Percentiles rank a stretch among this genome's conserved stretches.
These are phyloP conservation scores for Scatophagus argus DNA, from an alignment of 2,113 vertebrate species.

Conservation along the genomic window DNA sequence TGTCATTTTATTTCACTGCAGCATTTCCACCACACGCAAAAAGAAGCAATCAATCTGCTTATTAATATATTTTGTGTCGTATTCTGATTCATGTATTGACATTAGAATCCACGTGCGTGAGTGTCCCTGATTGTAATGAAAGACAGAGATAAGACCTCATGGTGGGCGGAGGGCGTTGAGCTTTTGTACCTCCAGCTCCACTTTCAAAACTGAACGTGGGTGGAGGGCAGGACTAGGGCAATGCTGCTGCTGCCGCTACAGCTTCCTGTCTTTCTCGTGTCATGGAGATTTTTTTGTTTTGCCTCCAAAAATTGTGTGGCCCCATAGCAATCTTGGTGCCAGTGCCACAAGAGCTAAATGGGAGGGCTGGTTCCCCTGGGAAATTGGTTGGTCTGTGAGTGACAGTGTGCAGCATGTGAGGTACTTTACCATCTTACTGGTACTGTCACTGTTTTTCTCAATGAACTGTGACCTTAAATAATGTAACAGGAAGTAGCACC, in stretches of 20 bases:
- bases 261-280: constrained; percentile 68
- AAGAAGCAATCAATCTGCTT: constrained; percentile 18
- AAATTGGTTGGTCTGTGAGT: constrained; percentile 26
- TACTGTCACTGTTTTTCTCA: constrained; percentile 77
- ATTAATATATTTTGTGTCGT: constrained; percentile 35
- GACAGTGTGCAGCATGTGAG: constrained; percentile 16
- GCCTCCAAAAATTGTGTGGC: constrained; percentile 38
- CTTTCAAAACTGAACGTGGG: constrained; percentile 58
- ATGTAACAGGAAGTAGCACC: constrained; percentile 65
- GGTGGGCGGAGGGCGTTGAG: constrained; percentile 58
- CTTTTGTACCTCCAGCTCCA: constrained; percentile 56
- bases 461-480: constrained; percentile 72
- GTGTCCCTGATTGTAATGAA: constrained; percentile 26
- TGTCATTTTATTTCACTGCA: constrained; percentile 30
- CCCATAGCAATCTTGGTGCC: constrained; percentile 44
- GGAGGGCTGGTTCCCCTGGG: constrained; percentile 55
- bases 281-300: constrained; percentile 55
- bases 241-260: constrained; percentile 42
- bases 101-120: constrained; percentile 14
- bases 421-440: constrained; percentile 62
- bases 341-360: constrained; percentile 44
- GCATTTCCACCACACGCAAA: not conserved
- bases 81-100: constrained; percentile 17
- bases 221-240: constrained; percentile 53
- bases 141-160: constrained; percentile 53